Evolutionary conservation across 2,888 invertebrate genomes (phyloP).

Genomic region (Scaptomyza cyrtandrae): DNA sequence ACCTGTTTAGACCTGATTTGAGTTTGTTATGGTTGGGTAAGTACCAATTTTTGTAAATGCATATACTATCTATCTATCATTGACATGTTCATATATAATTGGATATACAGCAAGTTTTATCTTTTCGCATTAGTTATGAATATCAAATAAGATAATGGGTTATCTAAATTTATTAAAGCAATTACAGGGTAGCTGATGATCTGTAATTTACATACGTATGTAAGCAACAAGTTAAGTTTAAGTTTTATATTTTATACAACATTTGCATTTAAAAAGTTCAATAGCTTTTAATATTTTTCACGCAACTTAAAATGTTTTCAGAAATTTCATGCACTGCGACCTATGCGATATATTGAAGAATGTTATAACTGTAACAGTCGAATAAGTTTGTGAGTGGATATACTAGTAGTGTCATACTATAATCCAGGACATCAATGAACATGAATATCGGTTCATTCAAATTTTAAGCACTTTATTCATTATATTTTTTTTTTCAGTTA

Average conservation of each 20-base stretch:
- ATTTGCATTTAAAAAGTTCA: neutral
- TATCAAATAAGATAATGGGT: neutral
- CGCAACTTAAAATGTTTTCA: no score
- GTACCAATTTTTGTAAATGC: conserved; percentile 1
- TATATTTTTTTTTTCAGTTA: neutral
- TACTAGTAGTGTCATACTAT: neutral
- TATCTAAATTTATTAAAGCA: neutral
- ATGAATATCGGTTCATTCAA: neutral
- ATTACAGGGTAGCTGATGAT: neutral
- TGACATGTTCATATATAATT: neutral
- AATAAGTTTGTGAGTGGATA: conserved; percentile 1
- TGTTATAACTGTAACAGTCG: neutral
- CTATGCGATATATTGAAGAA: neutral
- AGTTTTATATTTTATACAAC: neutral
- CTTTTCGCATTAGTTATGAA: neutral
- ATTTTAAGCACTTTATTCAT: neutral
- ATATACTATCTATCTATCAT: neutral
- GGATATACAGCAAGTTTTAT: neutral
- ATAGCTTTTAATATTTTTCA: neutral
- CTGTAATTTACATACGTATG: neutral
- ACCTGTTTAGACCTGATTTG: conserved; percentile 12
- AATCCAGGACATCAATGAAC: no score
- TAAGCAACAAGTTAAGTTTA: no score
- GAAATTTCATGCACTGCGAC: neutral
- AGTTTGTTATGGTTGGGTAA: conserved; percentile 5